phyloP scores from a whole-genome alignment of 2,888 invertebrate genomes.

The Gordius sp. region DNA sequence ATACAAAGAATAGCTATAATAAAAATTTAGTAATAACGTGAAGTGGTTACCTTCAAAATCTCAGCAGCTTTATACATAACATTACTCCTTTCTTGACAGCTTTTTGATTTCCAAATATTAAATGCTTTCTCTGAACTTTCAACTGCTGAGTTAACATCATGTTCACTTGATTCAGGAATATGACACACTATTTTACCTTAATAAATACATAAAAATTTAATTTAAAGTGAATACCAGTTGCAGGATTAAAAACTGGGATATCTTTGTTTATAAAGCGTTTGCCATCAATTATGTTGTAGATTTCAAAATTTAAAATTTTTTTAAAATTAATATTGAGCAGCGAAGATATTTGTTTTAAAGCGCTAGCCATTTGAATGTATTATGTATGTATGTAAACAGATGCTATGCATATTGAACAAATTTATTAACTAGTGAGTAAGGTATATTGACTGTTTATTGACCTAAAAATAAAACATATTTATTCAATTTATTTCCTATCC shows the following conservation, averaged over 20 bases:
- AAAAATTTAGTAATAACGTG: too few species aligned
- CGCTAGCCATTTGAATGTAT: too few species aligned
- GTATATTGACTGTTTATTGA: too few species aligned
- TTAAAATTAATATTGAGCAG: neutral
- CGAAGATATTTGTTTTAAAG: too few species aligned
- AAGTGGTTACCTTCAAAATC: neutral
- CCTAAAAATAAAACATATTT: too few species aligned
- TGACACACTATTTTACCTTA: neutral
- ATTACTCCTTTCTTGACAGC: neutral
- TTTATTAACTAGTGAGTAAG: too few species aligned
- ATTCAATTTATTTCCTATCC: too few species aligned
- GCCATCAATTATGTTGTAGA: neutral
- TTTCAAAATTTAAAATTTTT: neutral
- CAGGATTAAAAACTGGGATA: conserved; percentile 12
- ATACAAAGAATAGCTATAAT: too few species aligned
- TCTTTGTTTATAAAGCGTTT: neutral
- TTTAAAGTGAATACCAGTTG: neutral
- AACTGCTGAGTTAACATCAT: conserved; percentile 7
- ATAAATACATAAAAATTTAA: neutral
- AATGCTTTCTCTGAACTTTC: neutral
- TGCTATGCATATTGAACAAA: too few species aligned
- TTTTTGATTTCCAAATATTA: neutral
- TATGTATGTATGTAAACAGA: too few species aligned
- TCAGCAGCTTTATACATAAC: conserved; percentile 9
- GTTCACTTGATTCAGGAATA: conserved; percentile 10